Evolutionary conservation across 2,888 invertebrate species (phyloP), one percentile per base, ranked within the genome.

Genomic region (Sinohyriopsis cumingii): DNA sequence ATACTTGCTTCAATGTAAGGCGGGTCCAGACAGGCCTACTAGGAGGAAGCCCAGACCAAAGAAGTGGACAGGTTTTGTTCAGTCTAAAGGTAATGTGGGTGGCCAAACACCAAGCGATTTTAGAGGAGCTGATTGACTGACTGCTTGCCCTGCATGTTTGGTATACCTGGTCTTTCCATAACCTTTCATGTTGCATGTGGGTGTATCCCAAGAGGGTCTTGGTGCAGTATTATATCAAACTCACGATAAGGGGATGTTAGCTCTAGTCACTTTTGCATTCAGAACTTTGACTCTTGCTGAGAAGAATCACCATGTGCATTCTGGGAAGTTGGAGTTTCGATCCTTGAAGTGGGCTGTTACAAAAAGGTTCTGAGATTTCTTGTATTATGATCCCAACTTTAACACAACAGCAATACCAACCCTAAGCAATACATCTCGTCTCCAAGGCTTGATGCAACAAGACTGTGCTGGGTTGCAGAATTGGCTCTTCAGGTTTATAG

Each of bases 191-290:
- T 22, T 68, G n/a, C 55, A 68, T 33, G n/a, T n/a, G n/a, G n/a
- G n/a, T n/a, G n/a, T n/a, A n/a, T n/a, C n/a, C n/a, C n/a, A n/a
- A n/a, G n/a, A n/a, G n/a, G n/a, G n/a, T n/a, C 45, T 63, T 33
- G 90, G 91, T 81, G 90, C 88, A 2, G 86, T 89, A 18, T 59
- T 78, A 20, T 68, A 61, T 28, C 78, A 80, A 22, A 24, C 19
- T 12, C 60, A 54, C n/a, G 53, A 24, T n/a, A 54, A 65, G 61
- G 75, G 74, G 5, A 63, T 54, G 55, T 66, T 72, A 22, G 63
- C 56, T 19, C 77, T 76, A 5, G 71, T 82, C 6, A 78, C 75
- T 1, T 80, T 72, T 60, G 70, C 67, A 0, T 81, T 81, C 5
- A 67, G 78, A 19, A 75, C 79, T 15, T 63, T 77, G n/a, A 65